Percentiles rank a stretch among this genome's conserved stretches.
These are phyloP conservation scores for Venustoraphidia nigricollis DNA, from an alignment of 2,888 invertebrate genomes.

Conservation along the genomic window DNA sequence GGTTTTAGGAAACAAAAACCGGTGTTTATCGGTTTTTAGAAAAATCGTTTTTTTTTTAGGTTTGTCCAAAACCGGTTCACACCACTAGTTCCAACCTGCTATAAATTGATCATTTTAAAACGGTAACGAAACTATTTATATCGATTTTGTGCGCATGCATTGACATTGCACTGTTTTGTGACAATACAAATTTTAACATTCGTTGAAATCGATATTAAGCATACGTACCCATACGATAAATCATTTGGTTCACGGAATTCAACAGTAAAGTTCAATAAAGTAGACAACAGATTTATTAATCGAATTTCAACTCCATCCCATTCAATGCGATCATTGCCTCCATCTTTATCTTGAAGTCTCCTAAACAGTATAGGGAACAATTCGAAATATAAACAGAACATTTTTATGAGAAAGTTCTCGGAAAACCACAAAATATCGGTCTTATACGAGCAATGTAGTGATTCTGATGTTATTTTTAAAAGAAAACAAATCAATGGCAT, in stretches of 20 bases:
- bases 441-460: not conserved
- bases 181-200: not conserved
- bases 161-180: not conserved
- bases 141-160: too few species aligned
- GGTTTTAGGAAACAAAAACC: too few species aligned
- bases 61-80: too few species aligned
- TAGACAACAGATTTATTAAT: conserved; percentile 41
- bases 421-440: too few species aligned
- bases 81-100: too few species aligned
- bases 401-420: too few species aligned
- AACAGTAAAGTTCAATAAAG: conserved; percentile 53
- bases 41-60: too few species aligned
- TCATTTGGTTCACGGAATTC: conserved; percentile 47
- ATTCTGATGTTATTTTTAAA: not conserved
- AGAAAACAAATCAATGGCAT: not conserved
- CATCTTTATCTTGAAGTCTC: conserved; percentile 26
- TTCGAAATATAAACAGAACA: too few species aligned
- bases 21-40: too few species aligned
- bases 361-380: conserved; percentile 13
- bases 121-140: too few species aligned
- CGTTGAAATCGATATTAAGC: not conserved
- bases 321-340: conserved; percentile 28
- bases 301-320: conserved; percentile 69
- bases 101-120: too few species aligned
- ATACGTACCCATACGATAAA: conserved; percentile 29